Percentiles rank a stretch among this genome's conserved stretches.
These are phyloP conservation scores for Agapornis canus DNA, from an alignment of 2,797 vertebrate species.

Conservation along the genomic window DNA sequence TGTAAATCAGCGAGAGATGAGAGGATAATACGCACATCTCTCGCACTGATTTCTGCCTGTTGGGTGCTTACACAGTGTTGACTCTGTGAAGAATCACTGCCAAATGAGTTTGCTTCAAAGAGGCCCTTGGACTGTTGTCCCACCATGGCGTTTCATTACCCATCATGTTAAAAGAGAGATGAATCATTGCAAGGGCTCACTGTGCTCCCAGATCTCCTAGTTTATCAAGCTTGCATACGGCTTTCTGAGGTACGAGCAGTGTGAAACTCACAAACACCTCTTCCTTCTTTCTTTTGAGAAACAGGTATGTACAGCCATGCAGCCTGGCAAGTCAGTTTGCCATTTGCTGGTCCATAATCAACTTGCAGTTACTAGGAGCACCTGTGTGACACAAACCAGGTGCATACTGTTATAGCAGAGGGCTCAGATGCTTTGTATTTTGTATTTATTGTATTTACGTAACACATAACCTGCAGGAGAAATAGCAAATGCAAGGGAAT, in stretches of 20 bases:
- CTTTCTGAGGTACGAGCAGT: not conserved
- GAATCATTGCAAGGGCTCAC: constrained; percentile 27
- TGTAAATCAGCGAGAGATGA: constrained; percentile 42
- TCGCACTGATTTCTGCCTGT: constrained; percentile 22
- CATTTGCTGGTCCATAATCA: not conserved
- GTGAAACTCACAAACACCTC: not conserved
- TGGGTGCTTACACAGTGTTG: not conserved
- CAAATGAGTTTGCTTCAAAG: constrained; percentile 47
- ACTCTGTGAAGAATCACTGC: constrained; percentile 21
- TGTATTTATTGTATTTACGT: not conserved
- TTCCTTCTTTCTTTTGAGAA: not conserved
- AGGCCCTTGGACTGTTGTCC: constrained; percentile 38
- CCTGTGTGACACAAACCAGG: not conserved
- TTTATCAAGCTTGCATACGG: not conserved
- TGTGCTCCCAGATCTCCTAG: not conserved
- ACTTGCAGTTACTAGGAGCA: not conserved
- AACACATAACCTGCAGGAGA: not conserved
- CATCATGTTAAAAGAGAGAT: constrained; percentile 48
- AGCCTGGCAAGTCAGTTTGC: not conserved
- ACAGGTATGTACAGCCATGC: not conserved
- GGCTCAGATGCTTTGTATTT: not conserved
- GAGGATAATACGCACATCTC: not conserved
- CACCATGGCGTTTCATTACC: constrained; percentile 60
- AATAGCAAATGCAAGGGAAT: not conserved
- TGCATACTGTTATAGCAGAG: not conserved